Evolutionary conservation across 2,113 vertebrate genomes (phyloP).

Genomic region (Limanda limanda): DNA sequence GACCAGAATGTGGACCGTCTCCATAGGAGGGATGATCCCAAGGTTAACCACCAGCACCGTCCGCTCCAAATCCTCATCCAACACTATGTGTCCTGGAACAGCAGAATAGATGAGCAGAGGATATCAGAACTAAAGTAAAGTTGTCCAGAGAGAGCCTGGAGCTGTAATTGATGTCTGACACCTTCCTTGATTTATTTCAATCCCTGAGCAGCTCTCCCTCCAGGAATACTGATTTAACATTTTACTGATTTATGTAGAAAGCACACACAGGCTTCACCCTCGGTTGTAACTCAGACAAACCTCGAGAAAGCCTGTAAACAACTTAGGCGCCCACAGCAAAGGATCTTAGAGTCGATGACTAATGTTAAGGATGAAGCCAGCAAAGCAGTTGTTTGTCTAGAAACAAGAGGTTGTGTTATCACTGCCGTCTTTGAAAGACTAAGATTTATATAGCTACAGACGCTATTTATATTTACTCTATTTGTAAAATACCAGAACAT

Average conservation of each 20-base stretch:
- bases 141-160: not conserved
- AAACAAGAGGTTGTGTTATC: not conserved
- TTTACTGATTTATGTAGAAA: not conserved
- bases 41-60: constrained; percentile 91
- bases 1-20: constrained; percentile 90
- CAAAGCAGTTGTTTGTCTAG: not conserved
- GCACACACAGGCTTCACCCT: not conserved
- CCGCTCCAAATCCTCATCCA: constrained; percentile 94
- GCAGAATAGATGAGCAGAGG: not conserved
- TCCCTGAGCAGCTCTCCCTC: not conserved
- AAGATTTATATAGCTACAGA: not conserved
- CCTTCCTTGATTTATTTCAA: not conserved
- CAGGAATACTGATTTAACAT: too few species aligned
- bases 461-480: not conserved
- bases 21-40: constrained; percentile 89
- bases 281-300: not conserved
- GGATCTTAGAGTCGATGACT: not conserved
- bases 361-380: not conserved
- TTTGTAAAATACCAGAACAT: too few species aligned
- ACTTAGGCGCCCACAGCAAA: not conserved
- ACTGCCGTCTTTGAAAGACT: not conserved
- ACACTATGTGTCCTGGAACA: constrained; percentile 82
- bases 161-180: not conserved
- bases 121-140: not conserved
- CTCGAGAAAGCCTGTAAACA: not conserved